phyloP scores from a whole-genome alignment of 2,888 invertebrate genomes.

The Margaritifera margaritifera region DNA sequence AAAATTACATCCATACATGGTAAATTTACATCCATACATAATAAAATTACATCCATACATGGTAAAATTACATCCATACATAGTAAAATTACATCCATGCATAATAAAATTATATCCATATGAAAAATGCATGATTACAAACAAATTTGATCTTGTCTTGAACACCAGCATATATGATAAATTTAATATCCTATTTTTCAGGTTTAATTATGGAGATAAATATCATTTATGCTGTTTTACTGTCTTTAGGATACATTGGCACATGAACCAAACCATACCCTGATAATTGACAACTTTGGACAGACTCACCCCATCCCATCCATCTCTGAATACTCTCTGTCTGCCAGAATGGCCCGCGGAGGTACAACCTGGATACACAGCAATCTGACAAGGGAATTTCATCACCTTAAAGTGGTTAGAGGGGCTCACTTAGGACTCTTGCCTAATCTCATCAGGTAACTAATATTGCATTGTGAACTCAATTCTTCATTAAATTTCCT shows the following conservation, averaged over 20 bases:
- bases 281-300: slow-evolving; percentile 51
- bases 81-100: too few relatives aligned
- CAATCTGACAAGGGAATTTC: slow-evolving; percentile 25
- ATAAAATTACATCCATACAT: too few relatives aligned
- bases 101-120: too few relatives aligned
- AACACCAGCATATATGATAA: too few relatives aligned
- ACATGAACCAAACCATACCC: slow-evolving; percentile 46
- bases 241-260: slow-evolving; percentile 41
- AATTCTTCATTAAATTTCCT: too few relatives aligned
- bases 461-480: neutral
- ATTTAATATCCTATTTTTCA: too few relatives aligned
- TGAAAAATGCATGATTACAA: too few relatives aligned
- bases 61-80: too few relatives aligned
- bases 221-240: neutral
- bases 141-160: too few relatives aligned
- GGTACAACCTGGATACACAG: slow-evolving; percentile 53
- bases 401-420: slow-evolving; percentile 39
- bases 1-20: too few relatives aligned
- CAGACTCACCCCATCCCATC: slow-evolving; percentile 15
- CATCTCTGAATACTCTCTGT: slow-evolving; percentile 20
- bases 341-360: slow-evolving; percentile 27
- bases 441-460: slow-evolving; percentile 41
- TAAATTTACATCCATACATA: too few relatives aligned
- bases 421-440: slow-evolving; percentile 49
- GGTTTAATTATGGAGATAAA: too few relatives aligned